Base-by-base conservation (phyloP, 2,113 vertebrate genomes). In the Atrichornis clamosus region DNA sequence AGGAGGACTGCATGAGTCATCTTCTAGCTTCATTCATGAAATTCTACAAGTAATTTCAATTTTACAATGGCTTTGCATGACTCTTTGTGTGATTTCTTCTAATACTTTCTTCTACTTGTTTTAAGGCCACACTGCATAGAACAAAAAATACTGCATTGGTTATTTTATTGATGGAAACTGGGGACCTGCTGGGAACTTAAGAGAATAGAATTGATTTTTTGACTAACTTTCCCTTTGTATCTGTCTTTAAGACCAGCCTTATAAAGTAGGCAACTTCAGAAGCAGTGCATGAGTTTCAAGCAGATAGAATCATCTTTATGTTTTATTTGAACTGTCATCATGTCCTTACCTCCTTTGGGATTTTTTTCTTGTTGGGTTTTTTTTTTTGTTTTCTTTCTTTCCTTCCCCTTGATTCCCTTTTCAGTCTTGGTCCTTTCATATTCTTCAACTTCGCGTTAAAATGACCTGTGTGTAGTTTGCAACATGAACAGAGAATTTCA, bases 141-240 rank as follows among this genome's bases (percentile, higher is more conserved):
- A 58, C 28, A 75, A 78, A 63, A 92, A 89, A 26, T 49, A 58
- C 32, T 46, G 33, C 32, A 58, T 65, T 3, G 0, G 58, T 93
- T 96, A 82, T 86, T 95, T 91, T 86, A 89, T 80, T 91, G 72
- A 93, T 91, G 37, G 80, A 75, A 87, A 46, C 33, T 69, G 46
- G 60, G 49, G 47, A 62, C 22, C 39, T 90, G 60, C 72, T 70
- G 81, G 64, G 76, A 94, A 87, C 47, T 63, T 63, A 55, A 55
- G 73, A 94, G 55, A 72, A 78, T 1, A 87, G 37, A 90, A 96
- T 56, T 68, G 86, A 96, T 95, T 63, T 95, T 89, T 93, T 79
- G 8, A 67, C 81, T 94, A 75, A 37, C 63, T 96, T 95, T 92
- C 37, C 78, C 42, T 87, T 93, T 94, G 41, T 87, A 46, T 46